Evolutionary conservation across 2,888 invertebrate species (phyloP), one percentile per base, ranked within the genome.

Genomic region (Pandemis heparana): DNA sequence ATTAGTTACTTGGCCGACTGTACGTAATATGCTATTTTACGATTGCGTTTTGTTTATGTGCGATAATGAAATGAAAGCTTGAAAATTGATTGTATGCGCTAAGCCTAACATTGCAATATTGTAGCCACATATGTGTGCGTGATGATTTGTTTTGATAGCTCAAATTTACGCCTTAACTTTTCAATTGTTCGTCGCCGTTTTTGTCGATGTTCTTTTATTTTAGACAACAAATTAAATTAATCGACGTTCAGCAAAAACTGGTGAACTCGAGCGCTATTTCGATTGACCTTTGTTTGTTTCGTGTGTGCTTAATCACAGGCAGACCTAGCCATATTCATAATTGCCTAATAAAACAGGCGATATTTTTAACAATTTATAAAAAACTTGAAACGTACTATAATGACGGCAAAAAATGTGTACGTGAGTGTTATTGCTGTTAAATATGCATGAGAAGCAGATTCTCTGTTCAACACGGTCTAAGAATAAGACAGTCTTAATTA

Each of bases 161-260:
- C 23, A 23, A 23, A 56, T 56, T 56, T 18, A 18, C 53, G 53
- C 16, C 23, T 23, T 12, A 23, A 56, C 51, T 10, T 41, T 56
- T 56, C 53, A 9, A 53, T 18, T 53, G 53, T 53, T 51, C 18
- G 6, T 16, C 16, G 4, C 41, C 16, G 14, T 46, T 67, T 59
- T 67, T 67, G 51, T 41, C 38, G 41, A 4, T 56, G 56, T 63
- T 62, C 51, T 70, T 70, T 53, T 16, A 12, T 56, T 59, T 38
- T 46, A 53, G 14, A 39, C 16, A 41, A 12, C 48, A 61, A 67
- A 61, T 53, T 71, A 66, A 62, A 43, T 53, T 72, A 51, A 72
- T 62, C 46, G 53, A 0, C 16, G 14, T 14, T 38, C 38, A 43
- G 32, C 41, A 66, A 67, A 72, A 67, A 67, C 66, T 32, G 32